A percentile compares a stretch with the other conserved stretches of the same genome.
phyloP scores from a whole-genome alignment of 2,797 vertebrate genomes.

The Pelodytes ibericus region DNA sequence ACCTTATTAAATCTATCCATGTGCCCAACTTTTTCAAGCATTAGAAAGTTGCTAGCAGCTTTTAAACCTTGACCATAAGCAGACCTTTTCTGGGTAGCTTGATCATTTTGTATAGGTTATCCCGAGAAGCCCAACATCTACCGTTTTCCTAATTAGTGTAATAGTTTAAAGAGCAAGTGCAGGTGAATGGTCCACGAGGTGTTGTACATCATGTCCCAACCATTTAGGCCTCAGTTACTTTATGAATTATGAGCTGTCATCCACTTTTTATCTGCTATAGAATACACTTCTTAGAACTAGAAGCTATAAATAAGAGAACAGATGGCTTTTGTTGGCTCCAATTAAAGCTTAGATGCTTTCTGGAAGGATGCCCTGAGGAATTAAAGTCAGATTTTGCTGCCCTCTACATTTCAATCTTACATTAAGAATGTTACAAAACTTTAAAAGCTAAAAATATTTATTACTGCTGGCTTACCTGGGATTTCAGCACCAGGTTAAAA shows the following conservation, averaged over 20 bases:
- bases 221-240: slow-evolving; percentile 71
- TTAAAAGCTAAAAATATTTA: not conserved
- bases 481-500: not conserved
- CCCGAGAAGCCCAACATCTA: not conserved
- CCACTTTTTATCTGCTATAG: slow-evolving; percentile 74
- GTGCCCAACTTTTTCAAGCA: no score
- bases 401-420: slow-evolving; percentile 20
- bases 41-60: not conserved
- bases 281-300: slow-evolving; percentile 78
- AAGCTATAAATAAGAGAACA: slow-evolving; percentile 80
- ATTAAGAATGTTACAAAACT: slow-evolving; percentile 9
- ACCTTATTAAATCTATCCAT: no score
- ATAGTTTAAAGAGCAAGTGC: slow-evolving; percentile 26
- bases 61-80: not conserved
- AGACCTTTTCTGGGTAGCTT: not conserved
- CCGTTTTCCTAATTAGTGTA: slow-evolving; percentile 28
- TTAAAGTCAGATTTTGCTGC: slow-evolving; percentile 23
- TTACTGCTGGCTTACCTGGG: not conserved
- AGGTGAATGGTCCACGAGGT: slow-evolving; percentile 56
- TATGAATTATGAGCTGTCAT: slow-evolving; percentile 77
- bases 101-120: not conserved
- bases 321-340: slow-evolving; percentile 75
- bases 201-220: slow-evolving; percentile 74
- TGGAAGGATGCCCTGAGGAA: slow-evolving; percentile 45
- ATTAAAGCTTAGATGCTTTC: slow-evolving; percentile 60